These are phyloP conservation scores for Paramuricea clavata DNA, from an alignment of 92 coral and sea anemone species.

Conservation along the genomic window DNA sequence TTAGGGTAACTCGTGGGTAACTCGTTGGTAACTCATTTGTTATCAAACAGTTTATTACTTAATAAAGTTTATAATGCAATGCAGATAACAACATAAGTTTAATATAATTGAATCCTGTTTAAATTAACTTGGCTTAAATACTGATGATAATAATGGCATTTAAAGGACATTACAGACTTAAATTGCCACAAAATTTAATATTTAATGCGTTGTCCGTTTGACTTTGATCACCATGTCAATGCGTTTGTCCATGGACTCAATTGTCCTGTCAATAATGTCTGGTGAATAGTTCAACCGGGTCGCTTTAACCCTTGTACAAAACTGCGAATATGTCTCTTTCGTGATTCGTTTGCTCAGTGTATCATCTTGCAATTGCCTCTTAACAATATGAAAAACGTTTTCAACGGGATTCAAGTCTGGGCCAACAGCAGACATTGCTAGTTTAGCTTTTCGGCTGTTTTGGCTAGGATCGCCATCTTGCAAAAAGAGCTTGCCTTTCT, in stretches of 20 bases:
- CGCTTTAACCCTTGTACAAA: conserved; percentile 2
- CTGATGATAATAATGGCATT: no score
- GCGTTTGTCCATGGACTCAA: neutral
- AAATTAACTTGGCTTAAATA: no score
- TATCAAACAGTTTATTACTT: no score
- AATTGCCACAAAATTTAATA: neutral
- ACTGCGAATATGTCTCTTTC: conserved; percentile 10
- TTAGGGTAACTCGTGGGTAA: conserved; percentile 22
- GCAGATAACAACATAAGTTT: neutral
- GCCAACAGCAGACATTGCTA: neutral
- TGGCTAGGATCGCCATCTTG: conserved; percentile 17
- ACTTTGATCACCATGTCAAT: conserved; percentile 10
- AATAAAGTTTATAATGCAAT: neutral
- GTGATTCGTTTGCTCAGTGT: conserved; percentile 11
- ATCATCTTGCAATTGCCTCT: conserved; percentile 4
- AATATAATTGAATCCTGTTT: neutral
- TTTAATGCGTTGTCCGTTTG: conserved; percentile 23
- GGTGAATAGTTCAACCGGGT: neutral
- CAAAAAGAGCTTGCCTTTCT: conserved; percentile 19
- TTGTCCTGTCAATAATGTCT: conserved; percentile 24
- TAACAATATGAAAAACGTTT: conserved; percentile 21
- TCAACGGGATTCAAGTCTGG: conserved; percentile 20
- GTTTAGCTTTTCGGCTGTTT: conserved; percentile 27
- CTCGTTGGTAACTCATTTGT: neutral
- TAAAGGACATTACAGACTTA: neutral